These are phyloP conservation scores for Condylura cristata DNA, from an alignment of 2,113 vertebrate genomes.

Conservation along the genomic window DNA sequence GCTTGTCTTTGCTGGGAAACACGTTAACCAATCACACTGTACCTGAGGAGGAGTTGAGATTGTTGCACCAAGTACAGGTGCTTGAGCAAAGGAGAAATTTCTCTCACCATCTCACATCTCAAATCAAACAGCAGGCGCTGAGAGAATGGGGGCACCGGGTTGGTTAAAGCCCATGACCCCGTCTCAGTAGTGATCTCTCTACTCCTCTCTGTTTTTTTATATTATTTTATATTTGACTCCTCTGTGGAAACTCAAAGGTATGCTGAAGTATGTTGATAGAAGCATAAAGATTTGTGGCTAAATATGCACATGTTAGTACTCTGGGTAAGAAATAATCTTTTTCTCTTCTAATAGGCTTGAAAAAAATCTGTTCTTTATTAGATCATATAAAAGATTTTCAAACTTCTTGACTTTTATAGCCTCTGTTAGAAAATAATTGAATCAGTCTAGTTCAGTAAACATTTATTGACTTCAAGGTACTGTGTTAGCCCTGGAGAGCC, in stretches of 20 bases:
- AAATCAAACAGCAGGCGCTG: background rate
- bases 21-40: background rate
- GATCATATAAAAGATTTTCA: conserved; percentile 40
- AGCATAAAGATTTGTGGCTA: background rate
- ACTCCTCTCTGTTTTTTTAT: background rate
- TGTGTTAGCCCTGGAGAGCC: conserved; percentile 18
- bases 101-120: background rate
- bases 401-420: conserved; percentile 58
- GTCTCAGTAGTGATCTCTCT: background rate
- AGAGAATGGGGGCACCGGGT: background rate
- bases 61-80: background rate
- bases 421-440: conserved; percentile 63
- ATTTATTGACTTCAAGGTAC: conserved; percentile 36
- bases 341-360: conserved; percentile 22
- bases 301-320: conserved; percentile 14
- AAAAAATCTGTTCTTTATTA: conserved; percentile 54
- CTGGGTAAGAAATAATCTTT: conserved; percentile 32
- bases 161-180: background rate
- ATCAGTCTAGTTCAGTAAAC: conserved; percentile 49
- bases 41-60: background rate
- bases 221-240: conserved; percentile 38
- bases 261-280: background rate
- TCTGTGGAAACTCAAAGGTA: background rate
- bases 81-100: background rate
- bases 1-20: conserved; percentile 32